Base-by-base conservation (phyloP, 2,113 vertebrate species). In the Sialia sialis region DNA sequence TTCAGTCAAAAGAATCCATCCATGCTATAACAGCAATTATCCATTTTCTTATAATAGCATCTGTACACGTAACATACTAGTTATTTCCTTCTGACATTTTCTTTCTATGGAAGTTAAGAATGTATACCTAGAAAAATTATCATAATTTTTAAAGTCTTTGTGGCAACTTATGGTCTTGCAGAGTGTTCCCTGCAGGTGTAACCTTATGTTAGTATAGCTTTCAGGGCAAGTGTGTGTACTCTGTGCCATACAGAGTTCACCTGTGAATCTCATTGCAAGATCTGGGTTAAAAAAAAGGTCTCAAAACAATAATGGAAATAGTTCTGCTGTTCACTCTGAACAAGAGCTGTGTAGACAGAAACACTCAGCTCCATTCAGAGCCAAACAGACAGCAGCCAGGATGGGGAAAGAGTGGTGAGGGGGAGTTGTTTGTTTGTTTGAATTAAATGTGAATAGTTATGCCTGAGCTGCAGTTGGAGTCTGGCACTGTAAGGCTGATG, bases 381-480 rank as follows among this genome's bases (percentile, higher is more conserved):
- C 68, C 66, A 43, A 90, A 74, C 34, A 92, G 68, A 60, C 51
- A 67, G 68, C 55, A 95, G 87, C 39, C 56, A 39, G 69, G 41
- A 39, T 36, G 48, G 19, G 43, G 56, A 89, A 70, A 11, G 51
- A 51, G 23, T 49, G 58, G 77, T 68, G 58, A 91, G 49, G 60
- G 13, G 59, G 38, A 81, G 64, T 32, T 62, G 58, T 88, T 90
- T 67, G 48, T 87, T 89, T 96, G 81, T 93, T 95, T 89, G 81
- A 87, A 55, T 48, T 91, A 77, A 46, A 89, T 79, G 44, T 68
- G 87, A 91, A 76, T 54, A 62, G 36, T 84, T 84, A 59, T 78
- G 78, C 81, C 84, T 84, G 66, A 91, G 90, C 81, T 79, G 64
- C 44, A 12, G 73, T 89, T 87, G 54, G 36, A 75, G 81, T 74